phyloP scores from a whole-genome alignment of 2,888 invertebrate species.

The Drosophila anomalipes region DNA sequence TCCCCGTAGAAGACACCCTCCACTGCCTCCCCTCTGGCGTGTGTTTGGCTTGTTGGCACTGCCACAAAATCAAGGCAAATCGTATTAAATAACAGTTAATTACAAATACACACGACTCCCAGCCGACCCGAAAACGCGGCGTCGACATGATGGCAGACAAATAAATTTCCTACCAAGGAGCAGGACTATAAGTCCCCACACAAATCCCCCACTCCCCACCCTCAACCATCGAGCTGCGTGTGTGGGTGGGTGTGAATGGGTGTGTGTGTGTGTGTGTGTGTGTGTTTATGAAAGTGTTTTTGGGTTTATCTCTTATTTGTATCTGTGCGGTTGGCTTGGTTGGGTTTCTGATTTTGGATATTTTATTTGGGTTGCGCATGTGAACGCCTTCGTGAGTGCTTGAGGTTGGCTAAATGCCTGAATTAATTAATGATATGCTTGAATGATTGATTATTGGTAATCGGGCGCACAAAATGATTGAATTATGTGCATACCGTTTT shows the following conservation, averaged over 20 bases:
- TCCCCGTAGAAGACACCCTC: too few relatives aligned
- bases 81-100: conserved; percentile 79
- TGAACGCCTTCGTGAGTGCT: conserved; percentile 49
- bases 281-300: conserved; percentile 39
- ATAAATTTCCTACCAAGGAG: conserved; percentile 46
- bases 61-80: conserved; percentile 69
- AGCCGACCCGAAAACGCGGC: conserved; percentile 43
- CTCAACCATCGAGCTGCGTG: conserved; percentile 18
- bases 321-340: conserved; percentile 30
- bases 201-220: neutral
- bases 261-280: conserved; percentile 11
- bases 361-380: conserved; percentile 15
- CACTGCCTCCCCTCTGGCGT: neutral
- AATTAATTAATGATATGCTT: conserved; percentile 75
- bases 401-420: conserved; percentile 70
- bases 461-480: conserved; percentile 58
- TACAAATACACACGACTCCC: conserved; percentile 63
- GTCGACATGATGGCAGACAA: conserved; percentile 57
- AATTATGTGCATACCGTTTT: conserved; percentile 63
- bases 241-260: neutral
- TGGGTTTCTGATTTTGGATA: conserved; percentile 11
- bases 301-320: conserved; percentile 52
- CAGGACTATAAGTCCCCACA: conserved; percentile 1
- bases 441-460: conserved; percentile 73
- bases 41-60: conserved; percentile 47